Conservation (phyloP, 2,797 vertebrate genomes). For the Gymnocypris eckloni region DNA sequence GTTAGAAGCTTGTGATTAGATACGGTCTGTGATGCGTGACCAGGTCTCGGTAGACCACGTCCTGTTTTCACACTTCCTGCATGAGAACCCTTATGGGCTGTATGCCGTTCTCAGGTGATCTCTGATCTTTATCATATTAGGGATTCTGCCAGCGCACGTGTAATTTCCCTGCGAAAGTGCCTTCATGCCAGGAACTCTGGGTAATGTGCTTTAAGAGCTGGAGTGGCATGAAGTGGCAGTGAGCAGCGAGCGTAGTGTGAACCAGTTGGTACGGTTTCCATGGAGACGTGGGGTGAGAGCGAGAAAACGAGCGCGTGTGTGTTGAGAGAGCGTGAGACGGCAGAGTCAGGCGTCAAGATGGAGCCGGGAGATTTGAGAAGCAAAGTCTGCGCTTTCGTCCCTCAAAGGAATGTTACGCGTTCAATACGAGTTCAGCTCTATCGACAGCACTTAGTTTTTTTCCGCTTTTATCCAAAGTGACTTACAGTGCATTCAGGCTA, state of each 20-base stretch:
- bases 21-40: background rate
- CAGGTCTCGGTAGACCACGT: background rate
- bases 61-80: constrained; percentile 7
- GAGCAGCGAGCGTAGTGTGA: constrained; percentile 10
- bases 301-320: background rate
- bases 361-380: constrained; percentile 3
- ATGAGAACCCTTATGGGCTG: background rate
- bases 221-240: constrained; percentile 16
- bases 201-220: constrained; percentile 50
- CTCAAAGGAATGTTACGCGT: background rate
- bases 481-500: no score
- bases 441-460: background rate
- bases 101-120: background rate
- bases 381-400: background rate
- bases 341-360: background rate
- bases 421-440: constrained; percentile 4
- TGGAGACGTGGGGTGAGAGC: constrained; percentile 25
- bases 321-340: constrained; percentile 29
- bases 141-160: constrained; percentile 30
- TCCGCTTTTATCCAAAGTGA: no score
- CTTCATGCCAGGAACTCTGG: constrained; percentile 39
- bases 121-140: constrained; percentile 36
- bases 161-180: constrained; percentile 43
- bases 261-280: constrained; percentile 21
- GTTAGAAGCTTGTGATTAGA: constrained; percentile 13